phyloP scores from a whole-genome alignment of 2,113 vertebrate species.

The Podarcis cretensis region DNA sequence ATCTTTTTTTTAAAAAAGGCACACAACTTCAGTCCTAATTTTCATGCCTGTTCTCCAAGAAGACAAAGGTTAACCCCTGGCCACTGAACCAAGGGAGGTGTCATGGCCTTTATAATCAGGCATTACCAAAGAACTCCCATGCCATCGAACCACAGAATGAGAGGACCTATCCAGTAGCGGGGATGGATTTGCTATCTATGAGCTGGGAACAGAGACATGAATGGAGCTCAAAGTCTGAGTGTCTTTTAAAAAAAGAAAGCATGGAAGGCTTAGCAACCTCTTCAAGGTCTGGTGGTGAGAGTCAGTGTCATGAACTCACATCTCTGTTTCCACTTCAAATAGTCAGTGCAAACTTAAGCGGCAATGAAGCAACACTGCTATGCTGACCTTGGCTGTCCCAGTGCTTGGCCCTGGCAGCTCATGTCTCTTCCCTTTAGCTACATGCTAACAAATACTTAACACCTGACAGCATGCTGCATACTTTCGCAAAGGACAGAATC shows the following conservation, averaged over 20 bases:
- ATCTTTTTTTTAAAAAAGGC: background rate
- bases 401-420: fast-evolving
- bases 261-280: background rate
- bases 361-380: background rate
- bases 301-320: background rate
- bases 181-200: background rate
- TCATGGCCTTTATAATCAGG: background rate
- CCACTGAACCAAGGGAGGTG: no score
- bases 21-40: background rate
- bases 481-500: background rate
- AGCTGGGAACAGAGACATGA: background rate
- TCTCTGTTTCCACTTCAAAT: background rate
- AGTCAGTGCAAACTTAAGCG: background rate
- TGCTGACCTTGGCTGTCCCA: background rate
- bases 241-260: no score
- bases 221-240: background rate
- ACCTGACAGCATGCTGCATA: background rate
- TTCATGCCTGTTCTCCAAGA: background rate
- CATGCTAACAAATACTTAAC: conserved; percentile 1
- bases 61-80: background rate
- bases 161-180: background rate
- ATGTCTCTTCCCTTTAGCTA: background rate
- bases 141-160: background rate
- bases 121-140: background rate
- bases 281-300: background rate